These are phyloP conservation scores for Mechanitis mazaeus DNA, from an alignment of 2,888 invertebrate species.

Conservation along the genomic window DNA sequence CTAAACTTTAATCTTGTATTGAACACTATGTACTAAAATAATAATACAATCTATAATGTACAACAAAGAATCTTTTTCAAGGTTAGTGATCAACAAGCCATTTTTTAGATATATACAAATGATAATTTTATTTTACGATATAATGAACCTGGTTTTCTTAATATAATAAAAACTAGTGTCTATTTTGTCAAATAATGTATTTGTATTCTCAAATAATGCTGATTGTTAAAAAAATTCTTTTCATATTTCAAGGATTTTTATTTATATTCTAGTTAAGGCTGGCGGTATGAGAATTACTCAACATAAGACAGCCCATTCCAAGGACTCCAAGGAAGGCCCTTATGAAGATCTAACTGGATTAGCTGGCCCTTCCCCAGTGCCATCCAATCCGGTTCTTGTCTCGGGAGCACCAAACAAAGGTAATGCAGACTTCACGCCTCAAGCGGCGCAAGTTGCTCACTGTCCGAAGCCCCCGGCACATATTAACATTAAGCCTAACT, in stretches of 20 bases:
- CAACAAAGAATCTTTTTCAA: constrained; percentile 48
- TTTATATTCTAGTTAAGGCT: constrained; percentile 83
- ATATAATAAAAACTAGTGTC: too few species aligned
- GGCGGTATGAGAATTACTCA: constrained; percentile 95
- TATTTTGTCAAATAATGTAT: too few species aligned
- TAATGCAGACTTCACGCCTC: constrained; percentile 91
- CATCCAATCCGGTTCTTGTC: constrained; percentile 84
- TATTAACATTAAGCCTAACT: constrained; percentile 78
- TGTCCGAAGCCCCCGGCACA: constrained; percentile 85
- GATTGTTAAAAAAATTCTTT: too few species aligned
- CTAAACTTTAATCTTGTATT: constrained; percentile 23
- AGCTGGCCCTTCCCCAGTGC: constrained; percentile 84
- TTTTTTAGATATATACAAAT: background rate
- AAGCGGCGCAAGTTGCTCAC: constrained; percentile 91
- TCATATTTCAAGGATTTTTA: background rate
- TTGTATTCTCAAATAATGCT: too few species aligned
- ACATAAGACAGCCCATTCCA: constrained; percentile 84
- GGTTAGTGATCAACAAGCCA: constrained; percentile 35
- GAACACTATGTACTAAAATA: constrained; percentile 22
- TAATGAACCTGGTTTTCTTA: too few species aligned
- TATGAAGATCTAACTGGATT: constrained; percentile 84
- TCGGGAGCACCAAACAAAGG: constrained; percentile 88
- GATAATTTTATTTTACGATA: too few species aligned
- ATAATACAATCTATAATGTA: constrained; percentile 34
- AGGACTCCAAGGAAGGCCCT: constrained; percentile 78